phyloP scores from a whole-genome alignment of 2,888 invertebrate species.

The Cosmia trapezina region DNA sequence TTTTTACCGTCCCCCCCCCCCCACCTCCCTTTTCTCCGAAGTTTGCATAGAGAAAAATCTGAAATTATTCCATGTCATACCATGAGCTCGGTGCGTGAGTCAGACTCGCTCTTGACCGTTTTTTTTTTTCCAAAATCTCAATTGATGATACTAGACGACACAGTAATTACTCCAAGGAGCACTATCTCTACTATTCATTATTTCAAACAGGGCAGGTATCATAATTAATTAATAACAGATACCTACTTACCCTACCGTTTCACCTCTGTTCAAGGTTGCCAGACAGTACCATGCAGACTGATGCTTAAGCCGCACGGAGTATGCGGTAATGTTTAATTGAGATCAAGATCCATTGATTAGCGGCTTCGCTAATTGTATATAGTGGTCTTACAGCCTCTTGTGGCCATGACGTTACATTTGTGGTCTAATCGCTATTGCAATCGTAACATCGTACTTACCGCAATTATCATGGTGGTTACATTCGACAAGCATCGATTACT shows the following conservation, averaged over 20 bases:
- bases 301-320: constrained; percentile 39
- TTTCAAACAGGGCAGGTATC: background rate
- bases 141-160: background rate
- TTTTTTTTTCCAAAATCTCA: background rate
- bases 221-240: background rate
- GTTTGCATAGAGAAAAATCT: no score
- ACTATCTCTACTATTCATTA: background rate
- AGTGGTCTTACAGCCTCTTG: constrained; percentile 39
- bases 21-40: no score
- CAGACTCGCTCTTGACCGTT: no score
- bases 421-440: constrained; percentile 47
- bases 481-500: constrained; percentile 29
- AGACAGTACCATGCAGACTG: background rate
- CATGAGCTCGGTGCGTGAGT: no score
- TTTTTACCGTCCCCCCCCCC: no score
- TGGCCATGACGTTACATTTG: constrained; percentile 48
- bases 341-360: constrained; percentile 45
- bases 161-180: background rate
- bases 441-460: constrained; percentile 28
- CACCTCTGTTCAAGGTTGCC: background rate
- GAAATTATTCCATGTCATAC: no score
- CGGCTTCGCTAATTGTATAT: constrained; percentile 35
- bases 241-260: background rate
- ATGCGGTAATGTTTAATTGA: constrained; percentile 59
- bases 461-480: constrained; percentile 37